These are phyloP conservation scores for Physeter macrocephalus DNA, from an alignment of 2,113 vertebrate genomes.

Conservation along the genomic window DNA sequence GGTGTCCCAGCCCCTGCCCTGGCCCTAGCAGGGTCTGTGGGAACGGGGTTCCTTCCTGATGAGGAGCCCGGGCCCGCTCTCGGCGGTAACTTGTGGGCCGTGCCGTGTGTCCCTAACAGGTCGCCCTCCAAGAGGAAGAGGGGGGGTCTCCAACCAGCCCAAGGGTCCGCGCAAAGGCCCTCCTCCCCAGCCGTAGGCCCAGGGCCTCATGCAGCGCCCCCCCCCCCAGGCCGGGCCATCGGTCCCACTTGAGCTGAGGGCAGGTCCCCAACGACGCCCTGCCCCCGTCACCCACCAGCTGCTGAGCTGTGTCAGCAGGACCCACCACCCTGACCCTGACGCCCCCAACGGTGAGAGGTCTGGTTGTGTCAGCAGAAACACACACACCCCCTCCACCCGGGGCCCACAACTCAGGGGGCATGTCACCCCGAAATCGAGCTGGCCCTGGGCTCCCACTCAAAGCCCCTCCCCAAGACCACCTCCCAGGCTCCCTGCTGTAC, in stretches of 20 bases:
- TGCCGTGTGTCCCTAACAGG: rapidly evolving
- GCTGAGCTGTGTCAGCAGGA: background rate
- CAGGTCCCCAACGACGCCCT: too few relatives aligned
- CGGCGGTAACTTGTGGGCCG: rapidly evolving
- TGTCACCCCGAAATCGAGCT: background rate
- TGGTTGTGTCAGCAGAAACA: background rate
- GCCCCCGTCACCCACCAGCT: background rate
- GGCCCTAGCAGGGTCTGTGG: too few relatives aligned
- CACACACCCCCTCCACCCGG: background rate
- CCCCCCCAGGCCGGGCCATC: rapidly evolving
- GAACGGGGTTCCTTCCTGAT: rapidly evolving
- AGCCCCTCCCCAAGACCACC: background rate
- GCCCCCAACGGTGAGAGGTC: background rate
- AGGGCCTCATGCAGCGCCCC: background rate
- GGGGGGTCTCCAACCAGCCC: background rate
- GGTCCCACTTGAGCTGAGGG: too few relatives aligned
- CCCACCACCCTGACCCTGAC: background rate
- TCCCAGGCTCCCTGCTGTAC: background rate
- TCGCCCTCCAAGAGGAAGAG: background rate
- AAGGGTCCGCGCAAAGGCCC: background rate
- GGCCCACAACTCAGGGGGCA: background rate
- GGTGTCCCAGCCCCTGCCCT: background rate
- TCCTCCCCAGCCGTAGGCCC: background rate
- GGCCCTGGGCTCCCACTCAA: rapidly evolving
- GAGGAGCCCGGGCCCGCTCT: background rate